Conservation (phyloP, 2,797 vertebrate species). For the Tenualosa thibaudeaui region DNA sequence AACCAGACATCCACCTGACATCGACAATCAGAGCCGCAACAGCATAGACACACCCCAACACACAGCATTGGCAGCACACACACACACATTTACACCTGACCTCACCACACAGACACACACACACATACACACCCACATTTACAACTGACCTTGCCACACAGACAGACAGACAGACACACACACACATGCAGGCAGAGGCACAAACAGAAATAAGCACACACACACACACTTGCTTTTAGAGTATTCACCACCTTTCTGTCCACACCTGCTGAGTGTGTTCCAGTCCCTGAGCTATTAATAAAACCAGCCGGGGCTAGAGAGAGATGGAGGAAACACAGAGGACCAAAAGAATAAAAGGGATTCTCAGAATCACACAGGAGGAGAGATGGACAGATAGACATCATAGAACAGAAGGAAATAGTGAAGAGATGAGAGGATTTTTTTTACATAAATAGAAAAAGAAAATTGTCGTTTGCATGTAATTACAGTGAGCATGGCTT, state of each 20-base stretch:
- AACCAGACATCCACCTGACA: background rate
- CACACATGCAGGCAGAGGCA: too few species aligned
- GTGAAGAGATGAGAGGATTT: slow-evolving; percentile 35
- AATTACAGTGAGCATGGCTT: too few species aligned
- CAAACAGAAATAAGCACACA: too few species aligned
- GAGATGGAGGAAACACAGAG: slow-evolving; percentile 26
- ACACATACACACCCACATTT: background rate
- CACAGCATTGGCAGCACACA: background rate
- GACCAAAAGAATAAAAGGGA: slow-evolving; percentile 2
- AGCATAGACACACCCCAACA: background rate
- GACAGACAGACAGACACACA: background rate
- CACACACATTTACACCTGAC: background rate
- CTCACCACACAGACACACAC: background rate
- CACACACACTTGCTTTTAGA: background rate
- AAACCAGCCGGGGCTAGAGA: background rate
- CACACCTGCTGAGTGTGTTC: background rate
- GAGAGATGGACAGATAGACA: slow-evolving; percentile 55
- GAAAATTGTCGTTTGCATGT: too few species aligned
- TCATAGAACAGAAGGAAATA: slow-evolving; percentile 56
- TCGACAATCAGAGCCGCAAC: background rate
- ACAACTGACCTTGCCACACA: background rate
- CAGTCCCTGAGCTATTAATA: background rate
- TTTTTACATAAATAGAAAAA: too few species aligned
- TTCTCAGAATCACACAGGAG: background rate
- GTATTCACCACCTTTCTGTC: background rate